Evolutionary conservation across 2,797 vertebrate genomes (phyloP).

Genomic region (Lutjanus campechanus): DNA sequence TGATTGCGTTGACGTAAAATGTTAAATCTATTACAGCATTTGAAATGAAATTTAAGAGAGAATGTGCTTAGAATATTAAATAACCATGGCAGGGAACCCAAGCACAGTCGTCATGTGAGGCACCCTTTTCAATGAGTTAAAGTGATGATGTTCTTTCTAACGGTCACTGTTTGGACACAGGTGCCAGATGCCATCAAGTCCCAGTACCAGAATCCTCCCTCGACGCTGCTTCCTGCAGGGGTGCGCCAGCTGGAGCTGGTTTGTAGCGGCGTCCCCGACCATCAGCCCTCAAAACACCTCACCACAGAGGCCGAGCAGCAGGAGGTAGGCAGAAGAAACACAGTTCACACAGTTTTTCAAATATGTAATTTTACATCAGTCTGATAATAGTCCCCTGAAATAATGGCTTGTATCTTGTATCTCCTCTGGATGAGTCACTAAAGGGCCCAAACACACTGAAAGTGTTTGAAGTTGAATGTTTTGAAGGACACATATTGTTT

Average conservation of each 20-base stretch:
- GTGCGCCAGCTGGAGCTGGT: constrained; percentile 95
- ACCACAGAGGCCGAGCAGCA: constrained; percentile 94
- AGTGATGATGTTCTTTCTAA: not conserved
- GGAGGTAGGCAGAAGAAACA: constrained; percentile 86
- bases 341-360: not conserved
- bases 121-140: not conserved
- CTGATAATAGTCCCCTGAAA: not conserved
- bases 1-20: not conserved
- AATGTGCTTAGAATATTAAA: not conserved
- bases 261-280: constrained; percentile 92
- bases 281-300: constrained; percentile 90
- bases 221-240: constrained; percentile 90
- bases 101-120: not conserved
- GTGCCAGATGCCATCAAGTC: constrained; percentile 98
- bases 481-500: too few species aligned
- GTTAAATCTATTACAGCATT: not conserved
- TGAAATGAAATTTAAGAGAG: not conserved
- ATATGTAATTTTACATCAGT: too few species aligned
- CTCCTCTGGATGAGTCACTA: too few species aligned
- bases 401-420: not conserved
- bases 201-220: constrained; percentile 94
- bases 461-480: too few species aligned
- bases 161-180: constrained; percentile 74
- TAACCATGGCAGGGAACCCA: too few species aligned
- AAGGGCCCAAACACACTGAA: too few species aligned